phyloP scores from a whole-genome alignment of 2,797 vertebrate species.

The Sorex maritimensis region DNA sequence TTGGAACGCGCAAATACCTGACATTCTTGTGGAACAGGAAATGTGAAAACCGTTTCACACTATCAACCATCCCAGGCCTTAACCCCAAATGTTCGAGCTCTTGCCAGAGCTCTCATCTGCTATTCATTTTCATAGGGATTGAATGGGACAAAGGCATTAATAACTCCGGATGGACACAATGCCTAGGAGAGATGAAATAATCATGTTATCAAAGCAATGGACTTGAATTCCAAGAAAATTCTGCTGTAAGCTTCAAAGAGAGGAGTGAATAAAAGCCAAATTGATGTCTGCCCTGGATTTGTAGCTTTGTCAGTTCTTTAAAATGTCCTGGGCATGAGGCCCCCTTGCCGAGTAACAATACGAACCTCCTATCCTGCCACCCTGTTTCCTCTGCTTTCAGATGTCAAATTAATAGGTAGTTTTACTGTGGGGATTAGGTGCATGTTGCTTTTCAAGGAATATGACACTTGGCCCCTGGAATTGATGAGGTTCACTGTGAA shows the following conservation, averaged over 20 bases:
- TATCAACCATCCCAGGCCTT: neutral
- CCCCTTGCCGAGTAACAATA: neutral
- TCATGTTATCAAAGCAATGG: conserved; percentile 56
- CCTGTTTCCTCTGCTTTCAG: conserved; percentile 20
- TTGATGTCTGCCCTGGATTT: neutral
- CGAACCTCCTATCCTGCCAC: neutral
- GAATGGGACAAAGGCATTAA: conserved; percentile 5
- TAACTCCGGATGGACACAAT: neutral
- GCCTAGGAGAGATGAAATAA: conserved; percentile 41
- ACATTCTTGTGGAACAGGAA: neutral
- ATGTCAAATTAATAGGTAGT: conserved; percentile 54
- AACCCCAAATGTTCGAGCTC: neutral
- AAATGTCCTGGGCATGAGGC: conserved; percentile 30
- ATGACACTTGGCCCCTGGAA: conserved; percentile 1
- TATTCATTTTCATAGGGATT: conserved; percentile 41
- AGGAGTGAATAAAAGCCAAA: conserved; percentile 41
- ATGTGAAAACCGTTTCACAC: neutral
- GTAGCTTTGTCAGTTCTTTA: neutral
- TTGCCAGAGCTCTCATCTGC: neutral
- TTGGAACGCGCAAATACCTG: neutral
- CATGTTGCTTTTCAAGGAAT: conserved; percentile 63
- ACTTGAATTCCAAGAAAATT: conserved; percentile 60
- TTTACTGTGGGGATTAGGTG: conserved; percentile 40
- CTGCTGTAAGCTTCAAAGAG: conserved; percentile 63
- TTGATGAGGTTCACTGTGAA: conserved; percentile 8